Evolutionary conservation across 1,140 invertebrate genomes (phyloP).

Genomic region (Brachionus koreanus): DNA sequence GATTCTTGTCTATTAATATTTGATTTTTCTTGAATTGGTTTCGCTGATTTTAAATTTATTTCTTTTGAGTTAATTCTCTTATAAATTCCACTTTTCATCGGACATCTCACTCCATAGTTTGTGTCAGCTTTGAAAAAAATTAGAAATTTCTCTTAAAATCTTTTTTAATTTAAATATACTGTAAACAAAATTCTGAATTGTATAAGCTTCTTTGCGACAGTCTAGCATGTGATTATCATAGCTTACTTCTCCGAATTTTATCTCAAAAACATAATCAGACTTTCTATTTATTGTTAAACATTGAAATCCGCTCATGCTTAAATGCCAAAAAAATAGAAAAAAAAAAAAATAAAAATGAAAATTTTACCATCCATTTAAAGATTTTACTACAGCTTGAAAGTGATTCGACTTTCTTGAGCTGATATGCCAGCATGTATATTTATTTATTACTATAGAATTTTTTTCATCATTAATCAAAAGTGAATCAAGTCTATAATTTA

Average conservation of each 20-base stretch:
- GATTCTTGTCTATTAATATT: not conserved
- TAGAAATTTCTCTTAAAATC: not conserved
- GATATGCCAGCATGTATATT: constrained; percentile 26
- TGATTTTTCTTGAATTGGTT: not conserved
- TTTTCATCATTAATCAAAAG: not conserved
- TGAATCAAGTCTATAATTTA: constrained; percentile 23
- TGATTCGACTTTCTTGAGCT: constrained; percentile 15
- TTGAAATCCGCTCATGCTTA: constrained; percentile 25
- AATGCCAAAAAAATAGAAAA: not conserved
- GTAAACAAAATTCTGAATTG: not conserved
- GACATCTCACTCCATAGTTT: constrained; percentile 39
- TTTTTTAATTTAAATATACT: not conserved
- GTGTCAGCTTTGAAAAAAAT: constrained; percentile 8
- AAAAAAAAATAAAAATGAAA: not conserved
- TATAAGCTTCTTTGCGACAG: not conserved
- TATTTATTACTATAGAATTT: constrained; percentile 19
- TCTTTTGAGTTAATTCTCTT: not conserved
- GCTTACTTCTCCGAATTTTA: constrained; percentile 33
- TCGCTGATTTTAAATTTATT: not conserved
- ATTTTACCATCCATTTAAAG: constrained; percentile 32
- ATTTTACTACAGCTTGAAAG: constrained; percentile 30
- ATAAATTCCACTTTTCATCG: constrained; percentile 20
- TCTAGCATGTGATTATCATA: not conserved
- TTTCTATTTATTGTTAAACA: constrained; percentile 28
- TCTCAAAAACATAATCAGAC: constrained; percentile 37